A percentile compares a stretch with the other conserved stretches of the same genome.
These are phyloP conservation scores for Hirundo rustica DNA, from an alignment of 2,797 vertebrate genomes.

Conservation along the genomic window DNA sequence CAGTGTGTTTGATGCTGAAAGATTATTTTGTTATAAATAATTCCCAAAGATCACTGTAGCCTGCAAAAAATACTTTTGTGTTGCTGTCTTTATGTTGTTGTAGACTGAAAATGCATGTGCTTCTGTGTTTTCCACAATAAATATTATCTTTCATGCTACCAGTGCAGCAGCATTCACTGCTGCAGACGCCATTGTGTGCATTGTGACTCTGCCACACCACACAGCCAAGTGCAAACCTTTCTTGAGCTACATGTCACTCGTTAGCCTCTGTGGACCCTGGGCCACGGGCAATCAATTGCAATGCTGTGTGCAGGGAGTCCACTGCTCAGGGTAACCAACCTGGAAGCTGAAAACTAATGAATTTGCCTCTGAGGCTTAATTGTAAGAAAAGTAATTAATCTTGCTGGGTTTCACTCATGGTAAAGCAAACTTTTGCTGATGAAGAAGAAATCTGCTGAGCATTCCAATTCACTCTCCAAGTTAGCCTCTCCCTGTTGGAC, in stretches of 20 bases:
- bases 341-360: not conserved
- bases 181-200: rapidly evolving
- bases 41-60: not conserved
- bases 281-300: not conserved
- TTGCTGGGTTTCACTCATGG: slow-evolving; percentile 10
- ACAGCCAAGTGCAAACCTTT: not conserved
- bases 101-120: not conserved
- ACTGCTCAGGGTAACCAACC: not conserved
- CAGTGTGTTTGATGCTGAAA: not conserved
- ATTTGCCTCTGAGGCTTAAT: not conserved
- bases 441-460: slow-evolving; percentile 18
- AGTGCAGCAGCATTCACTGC: not conserved
- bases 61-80: not conserved
- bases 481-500: not conserved
- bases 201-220: not conserved
- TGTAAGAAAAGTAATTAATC: slow-evolving; percentile 40
- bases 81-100: not conserved
- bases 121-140: not conserved
- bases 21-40: not conserved
- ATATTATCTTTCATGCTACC: not conserved
- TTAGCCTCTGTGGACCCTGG: not conserved
- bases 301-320: not conserved
- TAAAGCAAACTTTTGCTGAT: not conserved
- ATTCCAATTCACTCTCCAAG: not conserved
- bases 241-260: not conserved